Conservation (phyloP, 1,140 invertebrate species). For the Ylistrum balloti region DNA sequence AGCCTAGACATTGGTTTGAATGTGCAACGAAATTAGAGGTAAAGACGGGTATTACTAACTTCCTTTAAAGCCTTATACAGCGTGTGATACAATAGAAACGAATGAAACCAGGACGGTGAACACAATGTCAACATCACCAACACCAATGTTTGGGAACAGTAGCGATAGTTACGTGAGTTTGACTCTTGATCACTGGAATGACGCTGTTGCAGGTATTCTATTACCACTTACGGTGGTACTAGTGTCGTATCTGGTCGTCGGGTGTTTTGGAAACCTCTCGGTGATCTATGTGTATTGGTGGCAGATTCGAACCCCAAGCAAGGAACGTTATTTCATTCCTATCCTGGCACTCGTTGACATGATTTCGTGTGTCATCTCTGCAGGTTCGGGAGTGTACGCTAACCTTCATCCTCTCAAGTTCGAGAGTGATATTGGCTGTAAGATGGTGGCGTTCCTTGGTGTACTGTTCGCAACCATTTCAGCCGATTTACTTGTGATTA, state of each 20-base stretch:
- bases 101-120: not conserved
- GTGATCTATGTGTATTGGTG: constrained; percentile 4
- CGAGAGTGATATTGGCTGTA: not conserved
- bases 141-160: not conserved
- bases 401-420: not conserved
- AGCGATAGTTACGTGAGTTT: not conserved
- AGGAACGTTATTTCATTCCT: not conserved
- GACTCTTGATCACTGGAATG: not conserved
- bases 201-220: not conserved
- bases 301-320: not conserved
- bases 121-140: not conserved
- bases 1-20: not conserved
- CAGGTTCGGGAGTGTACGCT: not conserved
- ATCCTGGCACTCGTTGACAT: constrained; percentile 13
- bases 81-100: not conserved
- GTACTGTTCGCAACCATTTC: not conserved
- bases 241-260: not conserved
- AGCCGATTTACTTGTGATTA: not conserved
- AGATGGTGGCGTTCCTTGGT: not conserved
- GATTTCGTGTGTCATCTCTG: not conserved
- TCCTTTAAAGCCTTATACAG: not conserved
- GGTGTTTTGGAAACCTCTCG: not conserved
- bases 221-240: not conserved
- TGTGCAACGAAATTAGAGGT: not conserved
- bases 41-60: no score